Evolutionary conservation across 1,140 invertebrate genomes (phyloP).

Genomic region (Drosophila pruinosa): DNA sequence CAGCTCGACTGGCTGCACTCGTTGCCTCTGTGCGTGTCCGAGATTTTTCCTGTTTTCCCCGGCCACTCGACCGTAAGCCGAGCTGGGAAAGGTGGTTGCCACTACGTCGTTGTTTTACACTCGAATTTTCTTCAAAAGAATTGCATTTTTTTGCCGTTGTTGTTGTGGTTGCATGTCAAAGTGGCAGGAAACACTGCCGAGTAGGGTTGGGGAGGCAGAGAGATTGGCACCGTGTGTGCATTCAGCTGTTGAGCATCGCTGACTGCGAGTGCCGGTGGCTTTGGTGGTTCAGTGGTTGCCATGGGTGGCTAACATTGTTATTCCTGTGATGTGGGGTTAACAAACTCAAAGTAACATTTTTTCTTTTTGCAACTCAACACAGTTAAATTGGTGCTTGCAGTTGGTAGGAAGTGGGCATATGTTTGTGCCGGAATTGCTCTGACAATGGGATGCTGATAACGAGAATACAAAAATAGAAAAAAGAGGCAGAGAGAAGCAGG

Average conservation of each 20-base stretch:
- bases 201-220: constrained; percentile 2
- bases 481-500: neutral
- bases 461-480: too few species aligned
- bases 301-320: constrained; percentile 31
- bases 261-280: neutral
- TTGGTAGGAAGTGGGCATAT: constrained; percentile 23
- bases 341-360: constrained; percentile 44
- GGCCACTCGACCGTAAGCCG: neutral
- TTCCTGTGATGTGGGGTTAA: constrained; percentile 16
- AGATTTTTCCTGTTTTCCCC: constrained; percentile 52
- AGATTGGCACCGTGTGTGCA: constrained; percentile 34
- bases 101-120: constrained; percentile 27
- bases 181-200: constrained; percentile 22
- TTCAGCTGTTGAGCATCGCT: constrained; percentile 42
- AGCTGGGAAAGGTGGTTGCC: constrained; percentile 37
- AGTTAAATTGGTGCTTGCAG: neutral
- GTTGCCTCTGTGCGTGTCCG: constrained; percentile 37
- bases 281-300: constrained; percentile 48
- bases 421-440: constrained; percentile 9
- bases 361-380: neutral
- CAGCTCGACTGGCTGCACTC: constrained; percentile 14
- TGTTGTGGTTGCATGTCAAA: constrained; percentile 59
- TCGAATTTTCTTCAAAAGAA: constrained; percentile 53
- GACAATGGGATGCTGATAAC: neutral
- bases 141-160: constrained; percentile 53